A percentile compares a stretch with the other conserved stretches of the same genome.
Conservation (phyloP, 2,888 invertebrate genomes). For the Oscheius sp. region DNA sequence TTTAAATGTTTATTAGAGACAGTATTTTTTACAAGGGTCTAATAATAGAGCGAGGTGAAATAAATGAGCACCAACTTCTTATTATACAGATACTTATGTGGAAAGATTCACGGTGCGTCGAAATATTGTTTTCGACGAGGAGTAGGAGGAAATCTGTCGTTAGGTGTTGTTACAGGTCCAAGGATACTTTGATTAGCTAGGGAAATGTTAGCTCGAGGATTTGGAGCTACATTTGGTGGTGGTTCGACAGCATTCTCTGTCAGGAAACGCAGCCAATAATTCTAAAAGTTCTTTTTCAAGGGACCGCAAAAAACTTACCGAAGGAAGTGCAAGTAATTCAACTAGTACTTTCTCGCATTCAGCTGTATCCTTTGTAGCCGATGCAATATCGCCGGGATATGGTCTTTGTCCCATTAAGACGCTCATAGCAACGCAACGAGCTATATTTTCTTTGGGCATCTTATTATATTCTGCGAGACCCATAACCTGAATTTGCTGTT, state of each 20-base stretch:
- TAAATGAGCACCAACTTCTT: too few relatives aligned
- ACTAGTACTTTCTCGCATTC: slow-evolving; percentile 47
- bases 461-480: slow-evolving; percentile 75
- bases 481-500: slow-evolving; percentile 43
- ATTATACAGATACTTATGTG: too few relatives aligned
- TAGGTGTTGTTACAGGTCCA: slow-evolving; percentile 44
- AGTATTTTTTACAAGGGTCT: too few relatives aligned
- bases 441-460: slow-evolving; percentile 89
- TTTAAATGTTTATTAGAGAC: too few relatives aligned
- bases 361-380: slow-evolving; percentile 36
- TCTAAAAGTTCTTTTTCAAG: slow-evolving; percentile 39
- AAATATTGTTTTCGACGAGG: slow-evolving; percentile 1
- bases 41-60: too few relatives aligned
- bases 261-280: slow-evolving; percentile 55
- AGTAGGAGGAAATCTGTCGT: too few relatives aligned
- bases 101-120: too few relatives aligned
- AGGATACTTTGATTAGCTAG: slow-evolving; percentile 45
- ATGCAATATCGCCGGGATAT: slow-evolving; percentile 31
- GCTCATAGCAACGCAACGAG: slow-evolving; percentile 91
- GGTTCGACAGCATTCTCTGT: slow-evolving; percentile 28
- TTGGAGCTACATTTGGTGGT: slow-evolving; percentile 20
- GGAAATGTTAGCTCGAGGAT: slow-evolving; percentile 1
- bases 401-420: slow-evolving; percentile 80
- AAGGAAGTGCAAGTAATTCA: slow-evolving; percentile 49
- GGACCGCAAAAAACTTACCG: too few relatives aligned